phyloP scores from a whole-genome alignment of 2,113 vertebrate species.

The Anser brachyrhynchus region DNA sequence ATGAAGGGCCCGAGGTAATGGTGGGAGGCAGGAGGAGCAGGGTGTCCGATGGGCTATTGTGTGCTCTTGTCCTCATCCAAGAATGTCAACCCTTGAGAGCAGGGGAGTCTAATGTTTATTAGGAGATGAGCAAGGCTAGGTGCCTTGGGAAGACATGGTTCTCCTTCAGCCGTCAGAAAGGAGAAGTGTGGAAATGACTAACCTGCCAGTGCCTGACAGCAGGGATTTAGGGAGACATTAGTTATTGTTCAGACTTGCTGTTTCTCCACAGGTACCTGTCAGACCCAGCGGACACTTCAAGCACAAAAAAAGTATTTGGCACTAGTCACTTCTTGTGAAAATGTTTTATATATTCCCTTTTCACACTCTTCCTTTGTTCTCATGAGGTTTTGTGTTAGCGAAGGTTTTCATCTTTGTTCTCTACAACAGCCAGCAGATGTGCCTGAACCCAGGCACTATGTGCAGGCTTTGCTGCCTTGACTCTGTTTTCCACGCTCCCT shows the following conservation, averaged over 20 bases:
- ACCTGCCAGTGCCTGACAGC: not conserved
- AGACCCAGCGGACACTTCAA: not conserved
- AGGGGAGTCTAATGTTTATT: not conserved
- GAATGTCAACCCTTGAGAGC: not conserved
- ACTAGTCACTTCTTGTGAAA: not conserved
- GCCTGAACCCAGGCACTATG: not conserved
- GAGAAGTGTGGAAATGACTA: not conserved
- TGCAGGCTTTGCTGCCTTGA: not conserved
- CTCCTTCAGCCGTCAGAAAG: not conserved
- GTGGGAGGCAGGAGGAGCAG: not conserved
- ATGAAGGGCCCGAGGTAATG: rapidly evolving
- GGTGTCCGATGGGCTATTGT: rapidly evolving
- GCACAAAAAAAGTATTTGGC: not conserved
- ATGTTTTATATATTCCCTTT: not conserved
- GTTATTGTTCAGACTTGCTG: not conserved
- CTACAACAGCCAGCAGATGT: rapidly evolving
- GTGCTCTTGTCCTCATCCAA: not conserved
- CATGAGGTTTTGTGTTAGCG: not conserved
- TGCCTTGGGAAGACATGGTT: not conserved
- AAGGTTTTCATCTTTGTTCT: not conserved
- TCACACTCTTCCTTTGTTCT: not conserved
- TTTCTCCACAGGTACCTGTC: not conserved
- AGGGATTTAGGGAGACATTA: not conserved
- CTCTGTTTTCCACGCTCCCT: not conserved
- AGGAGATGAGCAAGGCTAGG: not conserved